Evolutionary conservation across 2,797 vertebrate genomes (phyloP), one percentile per base, ranked within the genome.

Genomic region (Acrossocheilus wenchowensis): DNA sequence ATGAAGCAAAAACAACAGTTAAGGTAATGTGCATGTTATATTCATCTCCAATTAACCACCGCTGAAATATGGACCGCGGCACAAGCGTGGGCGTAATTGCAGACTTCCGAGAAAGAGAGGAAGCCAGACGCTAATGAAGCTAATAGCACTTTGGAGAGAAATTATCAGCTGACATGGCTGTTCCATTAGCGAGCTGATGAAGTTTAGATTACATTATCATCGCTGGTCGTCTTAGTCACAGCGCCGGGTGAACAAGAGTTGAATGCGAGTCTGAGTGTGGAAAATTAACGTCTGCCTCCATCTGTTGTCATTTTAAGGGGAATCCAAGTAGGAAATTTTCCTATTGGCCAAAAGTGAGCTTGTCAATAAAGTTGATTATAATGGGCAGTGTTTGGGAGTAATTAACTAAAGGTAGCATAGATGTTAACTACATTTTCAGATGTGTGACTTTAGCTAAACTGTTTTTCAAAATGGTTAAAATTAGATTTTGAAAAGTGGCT

Each of bases 161-260:
- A 82, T 86, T 41, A 87, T 86, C 23, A 87, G 80, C 39, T 78
- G 75, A 84, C 78, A 71, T 82, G 64, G 75, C 87, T 88, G 87
- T 81, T 81, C 64, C 82, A 85, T 88, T 83, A 87, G 66, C 3
- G 19, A 17, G 36, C 50, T 36, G 39, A 72, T 78, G 77, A 80
- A 57, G 75, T 85, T 57, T 30, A 45, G 77, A 71, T 80, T 62
- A 79, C 66, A 72, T 71, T 77, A 66, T 77, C 74, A 77, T 41
- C 26, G 26, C 66, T 60, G 23, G 57, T 23, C 66, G 72, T 86
- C 80, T 87, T 43, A 86, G 30, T 81, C 54, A 64, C 43, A 15
- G 34, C 6, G 23, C 21, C 15, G 69, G 54, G 50, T 71, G 64
- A 71, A 71, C 48, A 85, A 78, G 48, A 78, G 73, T 30, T 66